These are phyloP conservation scores for Aphelocoma coerulescens DNA, from an alignment of 2,113 vertebrate species.

Conservation along the genomic window DNA sequence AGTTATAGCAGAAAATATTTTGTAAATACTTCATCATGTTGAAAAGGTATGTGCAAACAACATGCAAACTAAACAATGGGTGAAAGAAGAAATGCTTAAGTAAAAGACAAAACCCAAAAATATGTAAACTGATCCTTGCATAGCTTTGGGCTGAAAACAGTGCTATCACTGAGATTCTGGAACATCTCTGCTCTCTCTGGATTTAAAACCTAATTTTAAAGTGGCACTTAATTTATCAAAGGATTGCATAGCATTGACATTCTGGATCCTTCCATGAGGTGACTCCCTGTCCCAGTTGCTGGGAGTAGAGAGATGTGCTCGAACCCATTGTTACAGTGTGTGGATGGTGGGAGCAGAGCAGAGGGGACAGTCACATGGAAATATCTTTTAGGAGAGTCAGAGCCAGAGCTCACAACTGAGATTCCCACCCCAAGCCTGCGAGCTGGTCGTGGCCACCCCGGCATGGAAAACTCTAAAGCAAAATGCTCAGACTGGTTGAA, in stretches of 20 bases:
- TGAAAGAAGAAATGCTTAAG: not conserved
- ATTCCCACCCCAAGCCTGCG: not conserved
- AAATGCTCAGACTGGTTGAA: not conserved
- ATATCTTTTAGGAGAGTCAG: not conserved
- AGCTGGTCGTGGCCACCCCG: not conserved
- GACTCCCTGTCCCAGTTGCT: not conserved
- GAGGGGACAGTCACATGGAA: not conserved
- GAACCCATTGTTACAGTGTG: fast-evolving
- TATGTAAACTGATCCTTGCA: not conserved
- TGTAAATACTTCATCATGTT: not conserved
- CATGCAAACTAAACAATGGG: not conserved
- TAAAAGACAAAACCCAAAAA: not conserved
- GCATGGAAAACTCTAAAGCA: not conserved
- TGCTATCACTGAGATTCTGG: not conserved
- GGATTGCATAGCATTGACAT: not conserved
- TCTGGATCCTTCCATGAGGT: not conserved
- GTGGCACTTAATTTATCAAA: not conserved
- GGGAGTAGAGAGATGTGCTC: not conserved
- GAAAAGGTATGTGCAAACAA: not conserved
- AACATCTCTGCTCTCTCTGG: not conserved
- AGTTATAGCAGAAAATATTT: not conserved
- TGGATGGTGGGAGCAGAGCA: fast-evolving
- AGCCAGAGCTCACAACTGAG: not conserved
- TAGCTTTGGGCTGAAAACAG: not conserved
- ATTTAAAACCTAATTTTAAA: not conserved